Evolutionary conservation across 2,797 vertebrate genomes (phyloP).

Genomic region (Parotocinclus haroldoi): DNA sequence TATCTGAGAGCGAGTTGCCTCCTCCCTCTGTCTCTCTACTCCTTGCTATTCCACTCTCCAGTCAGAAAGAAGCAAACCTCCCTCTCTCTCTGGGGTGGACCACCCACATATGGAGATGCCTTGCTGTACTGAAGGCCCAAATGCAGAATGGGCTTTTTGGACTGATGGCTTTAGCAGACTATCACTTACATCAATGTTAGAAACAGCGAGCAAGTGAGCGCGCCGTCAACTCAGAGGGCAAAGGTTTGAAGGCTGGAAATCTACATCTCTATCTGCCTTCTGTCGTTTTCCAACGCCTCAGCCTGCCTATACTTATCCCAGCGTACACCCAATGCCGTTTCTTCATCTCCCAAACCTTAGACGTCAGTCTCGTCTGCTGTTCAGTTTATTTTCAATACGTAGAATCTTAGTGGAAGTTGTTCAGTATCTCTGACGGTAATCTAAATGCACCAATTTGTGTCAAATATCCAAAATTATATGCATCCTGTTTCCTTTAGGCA

Average conservation of each 20-base stretch:
- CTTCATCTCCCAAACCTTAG: no score
- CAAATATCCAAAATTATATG: no score
- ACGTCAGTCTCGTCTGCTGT: no score
- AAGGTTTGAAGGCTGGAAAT: constrained; percentile 12
- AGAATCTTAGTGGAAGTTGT: no score
- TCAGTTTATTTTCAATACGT: no score
- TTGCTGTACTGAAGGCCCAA: constrained; percentile 65
- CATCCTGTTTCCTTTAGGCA: no score
- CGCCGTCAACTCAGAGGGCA: constrained; percentile 3
- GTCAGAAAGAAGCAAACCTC: constrained; percentile 56
- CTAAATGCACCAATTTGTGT: no score
- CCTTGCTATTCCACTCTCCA: constrained; percentile 44
- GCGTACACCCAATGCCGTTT: background rate
- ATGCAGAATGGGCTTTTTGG: constrained; percentile 65
- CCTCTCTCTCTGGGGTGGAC: constrained; percentile 57
- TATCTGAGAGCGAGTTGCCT: constrained; percentile 60
- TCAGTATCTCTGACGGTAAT: no score
- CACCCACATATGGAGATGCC: constrained; percentile 79
- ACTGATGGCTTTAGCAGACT: constrained; percentile 72
- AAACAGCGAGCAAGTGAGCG: constrained; percentile 41
- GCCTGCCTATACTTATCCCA: background rate
- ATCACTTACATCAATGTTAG: constrained; percentile 70
- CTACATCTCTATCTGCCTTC: constrained; percentile 37
- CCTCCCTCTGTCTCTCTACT: constrained; percentile 50
- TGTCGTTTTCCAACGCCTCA: constrained; percentile 24